Conservation (phyloP, 2,888 invertebrate genomes). For the Ichneumoninae sp. region DNA sequence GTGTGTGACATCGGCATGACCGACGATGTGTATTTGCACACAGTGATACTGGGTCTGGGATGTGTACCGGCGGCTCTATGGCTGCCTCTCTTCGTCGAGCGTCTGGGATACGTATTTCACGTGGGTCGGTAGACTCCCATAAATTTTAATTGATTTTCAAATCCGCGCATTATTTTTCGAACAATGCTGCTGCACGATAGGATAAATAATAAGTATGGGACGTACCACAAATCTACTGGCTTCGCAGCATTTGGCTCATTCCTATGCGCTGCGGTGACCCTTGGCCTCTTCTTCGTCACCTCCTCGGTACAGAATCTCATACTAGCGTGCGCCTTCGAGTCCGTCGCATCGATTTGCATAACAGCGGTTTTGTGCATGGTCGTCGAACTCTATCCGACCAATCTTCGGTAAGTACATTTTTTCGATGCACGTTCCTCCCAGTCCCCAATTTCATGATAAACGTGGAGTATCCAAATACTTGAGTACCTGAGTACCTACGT, state of each 20-base stretch:
- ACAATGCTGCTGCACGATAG: neutral
- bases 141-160: neutral
- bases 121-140: conserved; percentile 86
- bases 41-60: conserved; percentile 90
- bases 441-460: neutral
- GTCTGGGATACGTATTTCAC: conserved; percentile 92
- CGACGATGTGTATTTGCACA: conserved; percentile 89
- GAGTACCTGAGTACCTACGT: neutral
- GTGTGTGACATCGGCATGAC: conserved; percentile 88
- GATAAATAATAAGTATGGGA: conserved; percentile 5
- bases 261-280: conserved; percentile 89
- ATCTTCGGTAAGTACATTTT: conserved; percentile 88
- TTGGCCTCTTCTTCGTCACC: conserved; percentile 90
- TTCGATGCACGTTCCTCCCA: neutral
- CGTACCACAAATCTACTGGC: conserved; percentile 22
- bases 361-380: conserved; percentile 92
- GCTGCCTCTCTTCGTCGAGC: conserved; percentile 91
- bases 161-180: neutral
- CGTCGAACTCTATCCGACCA: conserved; percentile 92
- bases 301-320: conserved; percentile 91
- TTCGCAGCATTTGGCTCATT: conserved; percentile 90
- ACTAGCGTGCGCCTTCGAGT: conserved; percentile 91
- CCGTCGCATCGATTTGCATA: conserved; percentile 91
- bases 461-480: neutral
- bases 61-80: conserved; percentile 92